These are phyloP conservation scores for Galeruca laticollis DNA, from an alignment of 2,888 invertebrate genomes.

Conservation along the genomic window DNA sequence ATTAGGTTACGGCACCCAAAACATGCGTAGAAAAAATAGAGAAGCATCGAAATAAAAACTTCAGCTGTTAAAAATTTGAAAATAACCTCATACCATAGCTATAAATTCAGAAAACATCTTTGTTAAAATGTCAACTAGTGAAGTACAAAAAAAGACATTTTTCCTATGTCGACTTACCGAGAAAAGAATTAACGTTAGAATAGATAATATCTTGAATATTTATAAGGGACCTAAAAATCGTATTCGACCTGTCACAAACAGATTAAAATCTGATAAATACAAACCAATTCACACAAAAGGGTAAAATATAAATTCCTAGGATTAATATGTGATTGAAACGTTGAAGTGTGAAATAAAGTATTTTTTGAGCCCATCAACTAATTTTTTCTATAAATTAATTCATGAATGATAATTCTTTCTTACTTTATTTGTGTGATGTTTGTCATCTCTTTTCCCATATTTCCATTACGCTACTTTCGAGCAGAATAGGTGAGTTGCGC, in stretches of 20 bases:
- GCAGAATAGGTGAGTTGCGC: no score
- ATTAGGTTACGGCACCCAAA: slow-evolving; percentile 17
- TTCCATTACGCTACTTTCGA: no score
- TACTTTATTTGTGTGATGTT: no score
- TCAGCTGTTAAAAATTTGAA: slow-evolving; percentile 23
- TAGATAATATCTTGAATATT: slow-evolving; percentile 14
- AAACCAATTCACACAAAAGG: neutral
- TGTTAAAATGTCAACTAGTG: slow-evolving; percentile 19
- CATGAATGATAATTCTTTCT: no score
- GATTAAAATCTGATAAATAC: neutral
- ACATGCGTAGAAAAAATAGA: slow-evolving; percentile 7
- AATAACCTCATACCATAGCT: slow-evolving; percentile 15
- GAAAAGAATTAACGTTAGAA: neutral
- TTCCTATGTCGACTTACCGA: slow-evolving; percentile 12
- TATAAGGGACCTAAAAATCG: slow-evolving; percentile 4
- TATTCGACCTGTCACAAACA: neutral
- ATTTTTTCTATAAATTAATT: no score
- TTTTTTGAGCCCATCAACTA: no score
- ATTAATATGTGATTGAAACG: no score
- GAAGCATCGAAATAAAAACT: slow-evolving; percentile 19
- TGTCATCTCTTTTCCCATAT: no score
- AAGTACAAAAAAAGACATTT: slow-evolving; percentile 5
- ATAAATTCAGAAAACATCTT: slow-evolving; percentile 25
- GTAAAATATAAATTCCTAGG: neutral
- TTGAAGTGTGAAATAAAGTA: no score